Base-by-base conservation (phyloP, 2,888 invertebrate genomes). In the Nipponacmea schrenckii region DNA sequence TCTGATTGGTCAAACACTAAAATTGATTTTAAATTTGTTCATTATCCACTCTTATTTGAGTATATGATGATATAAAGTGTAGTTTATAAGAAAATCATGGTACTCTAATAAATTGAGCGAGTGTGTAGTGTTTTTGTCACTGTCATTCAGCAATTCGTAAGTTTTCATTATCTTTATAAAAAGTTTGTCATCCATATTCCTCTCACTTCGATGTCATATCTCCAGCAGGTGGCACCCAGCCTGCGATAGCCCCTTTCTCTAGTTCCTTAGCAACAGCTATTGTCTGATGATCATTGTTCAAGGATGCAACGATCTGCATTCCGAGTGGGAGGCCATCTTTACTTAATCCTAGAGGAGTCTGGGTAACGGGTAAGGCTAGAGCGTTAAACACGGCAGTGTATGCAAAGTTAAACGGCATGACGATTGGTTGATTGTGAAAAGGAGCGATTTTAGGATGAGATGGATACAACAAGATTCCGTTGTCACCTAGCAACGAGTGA, bases 351-450 rank as follows among this genome's bases (percentile, higher is more conserved):
- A 92, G 90, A 1, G 97, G 97, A 71, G 95, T 92, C 71, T 94
- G 93, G 0, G 96, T 96, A 0, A 95, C 93, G 4, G 97, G 97
- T 73, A 97, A 91, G 0, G 95, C 95, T 67, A 97, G 90, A 48
- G 95, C 93, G 89, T 97, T 97, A 74, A 97, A 93, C 78, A 96
- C 92, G 26, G 92, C 94, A 0, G 96, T 95, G 86, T 97, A 97
- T 8, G 92, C 91, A 87, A 96, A 96, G 87, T 97, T 96, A 78
- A 95, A 92, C 15, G 95, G 92, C 80, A 93, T 93, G 39, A 93
- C 84, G 27, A 96, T 85, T 0, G 96, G 94, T 85, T 96, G 95
- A 84, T 94, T 93, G 89, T 97, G 97, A 85, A 95, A 94, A 0
- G 94, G 95, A 0, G 97, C 97, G 15, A 94, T 92, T 15, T 94